Evolutionary conservation across 2,113 vertebrate genomes (phyloP), one percentile per base, ranked within the genome.

Genomic region (Bungarus multicinctus): DNA sequence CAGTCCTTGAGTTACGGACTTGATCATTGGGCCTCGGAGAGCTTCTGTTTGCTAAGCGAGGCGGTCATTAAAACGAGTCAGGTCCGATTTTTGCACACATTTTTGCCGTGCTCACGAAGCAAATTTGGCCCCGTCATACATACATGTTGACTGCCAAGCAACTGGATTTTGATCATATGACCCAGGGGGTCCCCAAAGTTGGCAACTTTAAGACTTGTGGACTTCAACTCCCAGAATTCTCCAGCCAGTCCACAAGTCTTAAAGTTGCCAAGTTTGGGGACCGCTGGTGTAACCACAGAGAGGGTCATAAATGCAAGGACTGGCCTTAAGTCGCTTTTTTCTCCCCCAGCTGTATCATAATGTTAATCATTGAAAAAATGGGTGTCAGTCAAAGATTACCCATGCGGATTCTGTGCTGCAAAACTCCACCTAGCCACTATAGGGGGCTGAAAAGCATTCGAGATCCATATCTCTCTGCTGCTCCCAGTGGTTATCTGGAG

Each of bases 21-120:
- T 5, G 30, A 30, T 11, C 30, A 0, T 4, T 5, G 11, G 60
- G 1, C 30, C 11, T 30, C 0, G 27, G 7, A 58, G 23, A 5
- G 30, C 30, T 4, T 14, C 60, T 0, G 30, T n/a, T 53, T 14
- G 4, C 4, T 64, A 69, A 69, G 60, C 11, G 60, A 69, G 4
- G 30, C 4, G 2, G 30, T n/a, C 60, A 0, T n/a, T 69, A 12
- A 69, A n/a, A 50, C 9, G 47, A 50, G 7, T 50, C 47, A 10
- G 8, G 47, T 50, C 47, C 1, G 47, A 9, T 10, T 69, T n/a
- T n/a, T n/a, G 27, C 60, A n/a, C 10, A 58, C 23, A 23, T 58
- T 50, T 57, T 25, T 57, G 22, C 22, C 22, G 25, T 3, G 60
- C 60, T 64, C 27, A 12, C 11, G 2, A 69, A 69, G 5, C 14